A percentile compares a stretch with the other conserved stretches of the same genome.
phyloP scores from a whole-genome alignment of 2,113 vertebrate genomes.

The Paraplagusia blochii region DNA sequence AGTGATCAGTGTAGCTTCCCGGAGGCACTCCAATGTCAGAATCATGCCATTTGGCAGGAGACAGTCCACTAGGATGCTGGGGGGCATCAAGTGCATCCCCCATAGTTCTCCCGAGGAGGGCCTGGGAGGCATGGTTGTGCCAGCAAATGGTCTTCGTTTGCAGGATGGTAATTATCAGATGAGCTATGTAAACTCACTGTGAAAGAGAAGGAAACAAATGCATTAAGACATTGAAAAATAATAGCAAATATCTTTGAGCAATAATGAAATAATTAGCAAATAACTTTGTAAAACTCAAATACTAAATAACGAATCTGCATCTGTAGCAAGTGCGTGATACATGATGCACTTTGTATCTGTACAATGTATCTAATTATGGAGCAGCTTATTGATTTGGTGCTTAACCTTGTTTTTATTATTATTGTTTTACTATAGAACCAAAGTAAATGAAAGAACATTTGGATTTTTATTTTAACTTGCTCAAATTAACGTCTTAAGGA shows the following conservation, averaged over 20 bases:
- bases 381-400: too few species aligned
- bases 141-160: slow-evolving; percentile 45
- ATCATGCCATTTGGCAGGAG: slow-evolving; percentile 98
- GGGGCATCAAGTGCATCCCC: slow-evolving; percentile 99
- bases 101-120: slow-evolving; percentile 97
- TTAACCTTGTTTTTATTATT: too few species aligned
- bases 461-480: too few species aligned
- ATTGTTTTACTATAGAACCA: too few species aligned
- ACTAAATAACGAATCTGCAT: too few species aligned
- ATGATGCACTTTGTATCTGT: too few species aligned
- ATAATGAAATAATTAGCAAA: too few species aligned
- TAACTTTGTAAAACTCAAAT: too few species aligned
- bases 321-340: too few species aligned
- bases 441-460: too few species aligned
- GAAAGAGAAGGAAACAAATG: slow-evolving; percentile 32
- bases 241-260: slow-evolving; percentile 2
- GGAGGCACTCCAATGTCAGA: slow-evolving; percentile 95
- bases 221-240: slow-evolving; percentile 19
- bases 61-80: slow-evolving; percentile 94
- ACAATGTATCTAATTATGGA: too few species aligned
- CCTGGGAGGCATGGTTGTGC: slow-evolving; percentile 88
- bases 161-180: slow-evolving; percentile 53
- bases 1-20: slow-evolving; percentile 93
- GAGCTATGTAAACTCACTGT: slow-evolving; percentile 50
- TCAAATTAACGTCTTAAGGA: too few species aligned